Percentiles rank a stretch among this genome's conserved stretches.
phyloP scores from a whole-genome alignment of 2,113 vertebrate species.

The Carassius carassius region DNA sequence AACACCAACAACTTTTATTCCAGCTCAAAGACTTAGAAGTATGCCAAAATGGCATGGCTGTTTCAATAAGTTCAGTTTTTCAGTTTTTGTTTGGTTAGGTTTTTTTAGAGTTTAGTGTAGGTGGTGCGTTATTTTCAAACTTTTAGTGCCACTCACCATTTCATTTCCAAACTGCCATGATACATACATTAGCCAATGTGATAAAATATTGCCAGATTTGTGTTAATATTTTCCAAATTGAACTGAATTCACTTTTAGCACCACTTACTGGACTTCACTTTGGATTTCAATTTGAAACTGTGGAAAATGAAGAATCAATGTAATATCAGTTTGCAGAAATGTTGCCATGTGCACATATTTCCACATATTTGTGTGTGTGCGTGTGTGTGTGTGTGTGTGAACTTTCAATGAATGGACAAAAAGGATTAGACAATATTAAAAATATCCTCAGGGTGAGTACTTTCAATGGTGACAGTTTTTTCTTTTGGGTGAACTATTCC shows the following conservation, averaged over 20 bases:
- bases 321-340: background rate
- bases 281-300: background rate
- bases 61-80: background rate
- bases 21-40: background rate
- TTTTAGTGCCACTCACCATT: background rate
- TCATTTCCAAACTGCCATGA: background rate
- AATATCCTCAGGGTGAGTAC: background rate
- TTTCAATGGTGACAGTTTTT: background rate
- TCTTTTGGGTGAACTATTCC: background rate
- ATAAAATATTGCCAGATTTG: background rate
- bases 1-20: no score
- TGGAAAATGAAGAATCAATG: no score
- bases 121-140: background rate
- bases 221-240: background rate
- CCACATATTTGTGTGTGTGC: background rate
- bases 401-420: background rate
- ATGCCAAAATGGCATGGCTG: background rate
- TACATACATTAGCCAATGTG: background rate
- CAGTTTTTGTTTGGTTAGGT: background rate
- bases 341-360: background rate
- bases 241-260: background rate
- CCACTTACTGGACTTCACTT: background rate
- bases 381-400: no score
- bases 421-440: background rate
- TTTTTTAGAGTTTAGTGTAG: background rate